A percentile compares a stretch with the other conserved stretches of the same genome.
Conservation (phyloP, 2,113 vertebrate genomes). For the Crotalus viridis region DNA sequence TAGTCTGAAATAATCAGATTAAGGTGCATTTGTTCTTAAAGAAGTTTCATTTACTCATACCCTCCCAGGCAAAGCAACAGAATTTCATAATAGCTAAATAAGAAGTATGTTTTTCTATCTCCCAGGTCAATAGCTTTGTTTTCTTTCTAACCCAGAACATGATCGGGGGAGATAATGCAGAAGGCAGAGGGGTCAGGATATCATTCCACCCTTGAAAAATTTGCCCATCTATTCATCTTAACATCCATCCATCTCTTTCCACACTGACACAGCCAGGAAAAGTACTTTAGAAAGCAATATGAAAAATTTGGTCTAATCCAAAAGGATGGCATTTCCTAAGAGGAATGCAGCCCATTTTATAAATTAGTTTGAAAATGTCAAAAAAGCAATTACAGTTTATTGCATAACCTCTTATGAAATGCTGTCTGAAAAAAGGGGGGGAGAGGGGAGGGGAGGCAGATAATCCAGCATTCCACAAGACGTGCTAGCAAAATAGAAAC, state of each 20-base stretch:
- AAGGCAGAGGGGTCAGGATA: background rate
- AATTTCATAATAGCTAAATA: background rate
- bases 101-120: background rate
- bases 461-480: background rate
- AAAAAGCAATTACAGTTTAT: background rate
- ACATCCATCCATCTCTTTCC: background rate
- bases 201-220: background rate
- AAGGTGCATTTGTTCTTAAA: background rate
- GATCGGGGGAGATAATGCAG: background rate
- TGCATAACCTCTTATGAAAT: background rate
- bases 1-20: background rate
- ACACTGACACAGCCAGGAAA: background rate
- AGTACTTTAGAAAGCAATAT: background rate
- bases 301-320: background rate
- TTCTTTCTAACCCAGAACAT: background rate
- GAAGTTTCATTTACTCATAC: background rate
- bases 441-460: background rate
- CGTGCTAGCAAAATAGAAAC: background rate
- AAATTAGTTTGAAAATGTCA: background rate
- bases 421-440: background rate
- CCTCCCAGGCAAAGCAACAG: background rate
- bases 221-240: background rate
- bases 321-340: background rate
- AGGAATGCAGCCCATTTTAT: background rate
- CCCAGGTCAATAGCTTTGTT: background rate